phyloP scores from a whole-genome alignment of 1,140 invertebrate species.

The Homalodisca vitripennis region DNA sequence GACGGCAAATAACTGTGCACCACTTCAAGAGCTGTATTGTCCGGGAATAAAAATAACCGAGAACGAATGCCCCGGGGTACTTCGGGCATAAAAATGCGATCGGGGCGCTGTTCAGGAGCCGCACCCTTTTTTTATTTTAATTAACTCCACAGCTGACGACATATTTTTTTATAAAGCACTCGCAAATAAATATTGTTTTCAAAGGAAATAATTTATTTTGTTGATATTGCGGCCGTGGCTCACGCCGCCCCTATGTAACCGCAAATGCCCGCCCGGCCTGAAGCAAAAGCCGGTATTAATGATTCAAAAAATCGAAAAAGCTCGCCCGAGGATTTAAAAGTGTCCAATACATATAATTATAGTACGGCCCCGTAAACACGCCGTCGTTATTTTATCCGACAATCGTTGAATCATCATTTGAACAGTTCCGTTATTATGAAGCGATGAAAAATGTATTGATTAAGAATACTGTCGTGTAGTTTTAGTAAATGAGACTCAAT shows the following conservation, averaged over 20 bases:
- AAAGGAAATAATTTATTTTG: slow-evolving; percentile 26
- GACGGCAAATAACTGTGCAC: slow-evolving; percentile 13
- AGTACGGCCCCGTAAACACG: too few relatives aligned
- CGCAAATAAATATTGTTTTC: slow-evolving; percentile 11
- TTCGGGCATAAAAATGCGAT: not conserved
- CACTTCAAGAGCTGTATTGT: not conserved
- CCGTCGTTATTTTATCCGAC: too few relatives aligned
- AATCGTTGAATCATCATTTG: too few relatives aligned
- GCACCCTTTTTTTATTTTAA: slow-evolving; percentile 15
- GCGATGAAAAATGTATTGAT: too few relatives aligned
- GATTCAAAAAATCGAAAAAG: slow-evolving; percentile 24
- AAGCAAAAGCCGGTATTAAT: slow-evolving; percentile 22
- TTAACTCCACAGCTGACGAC: slow-evolving; percentile 13
- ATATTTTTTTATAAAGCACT: not conserved
- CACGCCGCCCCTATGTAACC: not conserved
- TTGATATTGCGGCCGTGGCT: not conserved
- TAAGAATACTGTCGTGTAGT: too few relatives aligned
- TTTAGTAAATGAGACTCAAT: too few relatives aligned
- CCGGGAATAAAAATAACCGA: not conserved
- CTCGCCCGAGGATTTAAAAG: slow-evolving; percentile 2
- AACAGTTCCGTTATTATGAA: too few relatives aligned
- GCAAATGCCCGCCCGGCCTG: not conserved
- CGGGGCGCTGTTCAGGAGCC: too few relatives aligned
- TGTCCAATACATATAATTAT: slow-evolving; percentile 23
- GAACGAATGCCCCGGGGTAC: not conserved